Evolutionary conservation across 2,113 vertebrate species (phyloP).

Genomic region (Pandion haliaetus): DNA sequence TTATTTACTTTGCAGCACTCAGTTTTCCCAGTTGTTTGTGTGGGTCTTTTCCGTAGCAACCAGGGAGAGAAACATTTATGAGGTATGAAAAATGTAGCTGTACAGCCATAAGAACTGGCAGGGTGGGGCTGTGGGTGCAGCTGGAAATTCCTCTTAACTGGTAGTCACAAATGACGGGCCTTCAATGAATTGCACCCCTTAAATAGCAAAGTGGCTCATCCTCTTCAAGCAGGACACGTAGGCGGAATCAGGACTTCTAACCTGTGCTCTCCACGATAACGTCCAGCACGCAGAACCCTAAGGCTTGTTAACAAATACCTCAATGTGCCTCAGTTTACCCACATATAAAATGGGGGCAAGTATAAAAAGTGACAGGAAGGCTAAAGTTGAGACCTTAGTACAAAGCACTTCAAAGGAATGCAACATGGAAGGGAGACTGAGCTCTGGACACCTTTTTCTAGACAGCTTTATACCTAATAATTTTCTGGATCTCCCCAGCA

Average conservation of each 20-base stretch:
- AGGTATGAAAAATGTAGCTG: conserved; percentile 36
- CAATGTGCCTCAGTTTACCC: not conserved
- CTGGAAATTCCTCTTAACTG: conserved; percentile 36
- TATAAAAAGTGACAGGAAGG: not conserved
- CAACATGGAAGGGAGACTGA: accelerated
- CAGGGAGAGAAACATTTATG: not conserved
- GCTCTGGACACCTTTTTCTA: not conserved
- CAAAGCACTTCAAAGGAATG: not conserved
- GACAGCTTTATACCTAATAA: not conserved
- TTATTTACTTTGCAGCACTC: conserved; percentile 29
- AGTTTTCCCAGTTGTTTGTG: conserved; percentile 48
- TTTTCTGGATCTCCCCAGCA: not conserved
- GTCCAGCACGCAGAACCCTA: accelerated
- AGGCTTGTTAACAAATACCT: not conserved
- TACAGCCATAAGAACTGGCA: not conserved
- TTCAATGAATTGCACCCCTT: not conserved
- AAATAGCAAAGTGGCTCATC: not conserved
- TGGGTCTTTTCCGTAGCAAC: conserved; percentile 59
- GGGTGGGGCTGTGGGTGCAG: conserved; percentile 30
- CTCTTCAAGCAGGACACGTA: not conserved
- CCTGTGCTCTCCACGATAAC: not conserved
- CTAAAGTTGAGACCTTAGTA: not conserved
- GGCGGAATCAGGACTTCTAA: not conserved
- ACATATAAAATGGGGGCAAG: not conserved
- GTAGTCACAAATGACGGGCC: not conserved